phyloP scores from a whole-genome alignment of 1,140 invertebrate genomes.

The Drosophila kanapiae region DNA sequence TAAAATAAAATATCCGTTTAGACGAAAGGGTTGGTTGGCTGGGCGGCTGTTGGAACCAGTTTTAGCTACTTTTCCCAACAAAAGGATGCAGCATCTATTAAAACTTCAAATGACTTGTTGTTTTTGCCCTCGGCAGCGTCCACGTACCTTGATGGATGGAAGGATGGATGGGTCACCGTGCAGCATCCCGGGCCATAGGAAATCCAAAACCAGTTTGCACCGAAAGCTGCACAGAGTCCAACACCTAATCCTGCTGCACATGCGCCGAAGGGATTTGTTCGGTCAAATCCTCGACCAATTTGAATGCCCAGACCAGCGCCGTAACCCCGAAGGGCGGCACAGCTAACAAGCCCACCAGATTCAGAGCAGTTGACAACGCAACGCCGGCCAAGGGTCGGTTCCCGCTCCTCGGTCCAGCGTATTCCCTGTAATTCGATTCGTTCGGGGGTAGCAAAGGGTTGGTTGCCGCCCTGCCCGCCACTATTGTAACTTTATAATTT shows the following conservation, averaged over 20 bases:
- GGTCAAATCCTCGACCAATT: conserved; percentile 75
- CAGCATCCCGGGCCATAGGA: conserved; percentile 69
- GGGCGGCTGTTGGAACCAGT: conserved; percentile 62
- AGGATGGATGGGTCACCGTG: conserved; percentile 65
- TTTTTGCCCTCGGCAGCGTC: conserved; percentile 66
- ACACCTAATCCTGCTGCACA: conserved; percentile 76
- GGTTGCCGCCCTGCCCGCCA: conserved; percentile 60
- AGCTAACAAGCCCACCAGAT: conserved; percentile 51
- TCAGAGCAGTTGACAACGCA: conserved; percentile 49
- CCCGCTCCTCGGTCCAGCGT: conserved; percentile 36
- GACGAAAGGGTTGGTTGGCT: conserved; percentile 56
- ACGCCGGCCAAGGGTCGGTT: conserved; percentile 62
- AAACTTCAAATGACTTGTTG: conserved; percentile 81
- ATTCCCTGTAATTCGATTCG: conserved; percentile 63
- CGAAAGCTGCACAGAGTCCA: conserved; percentile 72
- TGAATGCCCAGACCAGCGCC: conserved; percentile 43
- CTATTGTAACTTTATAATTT: conserved; percentile 80
- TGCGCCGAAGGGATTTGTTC: conserved; percentile 77
- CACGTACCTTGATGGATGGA: conserved; percentile 70
- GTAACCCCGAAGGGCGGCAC: conserved; percentile 57
- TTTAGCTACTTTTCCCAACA: conserved; percentile 54
- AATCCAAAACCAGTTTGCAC: conserved; percentile 75
- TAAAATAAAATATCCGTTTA: conserved; percentile 59
- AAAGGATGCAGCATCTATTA: conserved; percentile 81
- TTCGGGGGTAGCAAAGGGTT: conserved; percentile 69